Base-by-base conservation (phyloP, 2,888 invertebrate species). In the Homarus gammarus region DNA sequence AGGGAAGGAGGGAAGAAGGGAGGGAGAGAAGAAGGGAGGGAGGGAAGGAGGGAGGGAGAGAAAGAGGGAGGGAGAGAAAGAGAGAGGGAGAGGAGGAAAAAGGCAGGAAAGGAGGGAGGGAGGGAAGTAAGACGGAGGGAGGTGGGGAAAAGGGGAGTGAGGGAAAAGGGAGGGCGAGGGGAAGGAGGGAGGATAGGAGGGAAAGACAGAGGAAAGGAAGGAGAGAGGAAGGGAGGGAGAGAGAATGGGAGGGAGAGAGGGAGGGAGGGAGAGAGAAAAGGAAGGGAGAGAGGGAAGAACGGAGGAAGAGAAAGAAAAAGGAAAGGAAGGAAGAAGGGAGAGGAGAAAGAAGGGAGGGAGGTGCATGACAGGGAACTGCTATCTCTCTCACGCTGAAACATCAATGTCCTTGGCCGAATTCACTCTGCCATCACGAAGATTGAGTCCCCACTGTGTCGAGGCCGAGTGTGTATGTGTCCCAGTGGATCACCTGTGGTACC, bases 121-220 rank as follows among this genome's bases (percentile, higher is more conserved):
- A 18, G 56, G 72, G 38, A 40, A 75, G 49, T 40, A 44, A 75
- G 49, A 75, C 40, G 44, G 49, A 75, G 75, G 44, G 49, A 75
- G 75, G 44, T 22, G 44, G 75, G 44, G 49, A 75, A 44, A 75
- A 27, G 44, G 75, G 44, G 49, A 49, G 44, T 44, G 49, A 75
- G 51, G 22, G 33, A 78, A 38, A 78, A 38, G 78, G 78, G 51
- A n/a, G 12, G 33, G 51, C n/a, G 10, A 77, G 49, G 49, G 49
- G 49, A 44, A 27, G n/a, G 49, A 31, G 27, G 6, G 12, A 49
- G 27, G 22, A 10, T 3, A 31, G 12, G 36, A 31, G 8, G 22
- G 18, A 49, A 3, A 27, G 5, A 77, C n/a, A n/a, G 44, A 44
- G 49, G 15, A 44, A 5, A n/a, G 22, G 36, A 36, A 18, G 27